Evolutionary conservation across 2,888 invertebrate genomes (phyloP).

Genomic region (Agrotis puta): DNA sequence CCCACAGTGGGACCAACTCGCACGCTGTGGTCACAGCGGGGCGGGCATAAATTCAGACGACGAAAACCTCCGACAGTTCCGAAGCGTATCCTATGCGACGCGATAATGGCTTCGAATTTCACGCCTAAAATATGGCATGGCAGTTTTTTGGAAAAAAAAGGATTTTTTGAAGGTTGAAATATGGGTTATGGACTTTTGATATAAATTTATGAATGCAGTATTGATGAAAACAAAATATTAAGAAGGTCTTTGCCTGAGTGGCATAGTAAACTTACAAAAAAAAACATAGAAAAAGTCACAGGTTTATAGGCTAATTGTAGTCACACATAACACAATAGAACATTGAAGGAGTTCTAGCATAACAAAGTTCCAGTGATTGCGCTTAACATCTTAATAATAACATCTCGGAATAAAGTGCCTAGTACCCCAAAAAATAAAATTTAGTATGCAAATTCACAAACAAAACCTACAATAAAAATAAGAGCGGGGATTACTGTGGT

Average conservation of each 20-base stretch:
- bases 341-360: not conserved
- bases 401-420: constrained; percentile 60
- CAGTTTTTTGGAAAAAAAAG: constrained; percentile 45
- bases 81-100: constrained; percentile 70
- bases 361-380: not conserved
- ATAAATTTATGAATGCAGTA: not conserved
- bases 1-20: constrained; percentile 61
- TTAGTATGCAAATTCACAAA: constrained; percentile 80
- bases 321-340: not conserved
- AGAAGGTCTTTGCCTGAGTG: too few species aligned
- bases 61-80: constrained; percentile 75
- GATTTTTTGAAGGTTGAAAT: constrained; percentile 17
- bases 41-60: constrained; percentile 77
- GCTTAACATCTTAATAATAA: constrained; percentile 4
- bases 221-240: constrained; percentile 5
- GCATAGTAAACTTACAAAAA: too few species aligned
- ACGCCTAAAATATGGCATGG: constrained; percentile 69
- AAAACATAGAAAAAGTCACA: not conserved
- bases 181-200: not conserved
- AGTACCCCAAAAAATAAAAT: constrained; percentile 73
- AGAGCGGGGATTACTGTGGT: constrained; percentile 78
- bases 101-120: constrained; percentile 77
- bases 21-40: constrained; percentile 75
- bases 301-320: not conserved
- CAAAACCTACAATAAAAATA: constrained; percentile 85